phyloP scores from a whole-genome alignment of 2,113 vertebrate genomes.

The Cyprinodon variegatus region DNA sequence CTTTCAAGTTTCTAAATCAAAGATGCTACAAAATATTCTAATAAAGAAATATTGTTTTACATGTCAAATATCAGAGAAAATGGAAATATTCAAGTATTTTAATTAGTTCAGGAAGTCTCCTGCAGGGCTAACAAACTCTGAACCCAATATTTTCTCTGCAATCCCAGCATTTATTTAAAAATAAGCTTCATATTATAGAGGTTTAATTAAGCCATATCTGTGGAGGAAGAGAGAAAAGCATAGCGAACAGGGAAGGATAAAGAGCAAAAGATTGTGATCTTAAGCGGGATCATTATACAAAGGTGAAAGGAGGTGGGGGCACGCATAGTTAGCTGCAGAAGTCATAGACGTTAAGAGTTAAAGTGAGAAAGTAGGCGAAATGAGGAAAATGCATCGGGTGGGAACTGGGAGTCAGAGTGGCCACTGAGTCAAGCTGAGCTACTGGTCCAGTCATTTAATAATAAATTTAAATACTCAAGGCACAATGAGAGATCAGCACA shows the following conservation, averaged over 20 bases:
- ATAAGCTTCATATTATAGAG: constrained; percentile 84
- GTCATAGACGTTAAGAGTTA: constrained; percentile 42
- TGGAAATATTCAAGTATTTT: neutral
- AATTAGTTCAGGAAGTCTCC: neutral
- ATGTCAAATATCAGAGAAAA: neutral
- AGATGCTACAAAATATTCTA: neutral
- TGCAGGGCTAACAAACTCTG: constrained; percentile 9
- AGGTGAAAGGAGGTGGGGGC: constrained; percentile 45
- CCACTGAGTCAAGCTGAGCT: constrained; percentile 56
- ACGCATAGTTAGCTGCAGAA: constrained; percentile 41
- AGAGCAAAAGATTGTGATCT: constrained; percentile 46
- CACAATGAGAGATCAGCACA: constrained; percentile 87
- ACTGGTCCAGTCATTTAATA: constrained; percentile 47
- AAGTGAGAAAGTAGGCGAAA: constrained; percentile 24
- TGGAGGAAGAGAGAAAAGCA: constrained; percentile 64
- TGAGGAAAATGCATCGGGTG: constrained; percentile 55
- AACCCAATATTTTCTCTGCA: constrained; percentile 64
- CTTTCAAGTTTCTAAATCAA: neutral
- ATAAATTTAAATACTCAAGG: constrained; percentile 84
- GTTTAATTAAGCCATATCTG: constrained; percentile 76
- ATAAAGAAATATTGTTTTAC: neutral
- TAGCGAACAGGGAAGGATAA: constrained; percentile 74
- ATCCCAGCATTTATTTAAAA: constrained; percentile 91
- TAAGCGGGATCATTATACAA: constrained; percentile 56
- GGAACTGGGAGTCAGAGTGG: constrained; percentile 44